Base-by-base conservation (phyloP, 2,888 invertebrate genomes). In the Iselma pallidipennis region DNA sequence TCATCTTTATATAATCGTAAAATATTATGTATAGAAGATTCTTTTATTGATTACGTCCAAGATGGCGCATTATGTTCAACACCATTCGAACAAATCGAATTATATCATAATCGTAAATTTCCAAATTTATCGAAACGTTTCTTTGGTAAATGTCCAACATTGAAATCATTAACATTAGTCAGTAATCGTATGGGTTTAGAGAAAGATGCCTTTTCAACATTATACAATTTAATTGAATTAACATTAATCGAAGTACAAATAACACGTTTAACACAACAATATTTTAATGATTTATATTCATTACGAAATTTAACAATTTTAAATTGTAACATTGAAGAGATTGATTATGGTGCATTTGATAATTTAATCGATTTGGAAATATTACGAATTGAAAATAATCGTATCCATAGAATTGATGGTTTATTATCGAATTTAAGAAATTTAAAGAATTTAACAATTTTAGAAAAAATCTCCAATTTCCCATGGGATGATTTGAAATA, bases 1-100 rank as follows among this genome's bases (percentile, higher is more conserved):
- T 10, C 45, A 23, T 45, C 45, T 45, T 45, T 45, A 45, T 45
- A 23, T 45, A 45, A 45, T 45, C 45, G 45, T 45, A 52, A 52
- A 28, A 26, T 21, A n/a, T 52, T 52, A 31, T 52, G 52, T 29
- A 52, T 52, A n/a, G 52, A 33, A 52, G 19, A 52, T 52, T 52
- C 52, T 9, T n/a, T n/a, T 7, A 23, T 52, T 29, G 12, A 26
- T 28, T 33, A 19, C 7, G 26, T 52, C 1, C n/a, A 52, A 28
- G 31, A 52, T 33, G 52, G 52, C 10, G 52, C 52, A 29, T 23
- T 52, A 12, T 52, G 52, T 33, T 52, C 52, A 7, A n/a, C 52
- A 14, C 31, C 52, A 16, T 52, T 52, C 16, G 33, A 52, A 31
- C 19, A 52, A 31, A 52, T 52, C 33, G 21, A 19, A 5, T 10